Conservation (phyloP, 23 tunicate species). For the Ascidia mentula region DNA sequence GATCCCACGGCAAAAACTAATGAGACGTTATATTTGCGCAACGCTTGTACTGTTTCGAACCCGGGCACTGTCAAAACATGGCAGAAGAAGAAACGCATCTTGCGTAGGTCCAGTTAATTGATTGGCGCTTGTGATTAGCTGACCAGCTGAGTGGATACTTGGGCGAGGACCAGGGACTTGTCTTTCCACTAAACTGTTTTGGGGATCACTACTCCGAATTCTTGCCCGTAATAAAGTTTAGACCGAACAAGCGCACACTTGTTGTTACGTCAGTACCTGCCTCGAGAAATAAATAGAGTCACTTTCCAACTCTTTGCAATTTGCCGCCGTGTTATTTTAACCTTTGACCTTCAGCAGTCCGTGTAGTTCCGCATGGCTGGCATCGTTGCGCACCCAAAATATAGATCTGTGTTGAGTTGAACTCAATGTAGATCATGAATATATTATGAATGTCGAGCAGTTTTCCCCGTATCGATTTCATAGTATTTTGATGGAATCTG, state of each 20-base stretch:
- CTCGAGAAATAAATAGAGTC: background rate
- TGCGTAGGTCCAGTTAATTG: background rate
- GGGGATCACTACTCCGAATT: background rate
- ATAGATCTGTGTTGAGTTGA: too few relatives aligned
- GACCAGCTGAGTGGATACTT: slow-evolving; percentile 11
- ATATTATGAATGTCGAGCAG: background rate
- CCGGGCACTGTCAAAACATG: slow-evolving; percentile 2
- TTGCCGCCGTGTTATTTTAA: background rate
- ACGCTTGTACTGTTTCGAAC: too few relatives aligned
- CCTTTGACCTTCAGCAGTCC: background rate
- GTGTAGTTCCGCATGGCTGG: background rate
- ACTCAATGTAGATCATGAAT: background rate
- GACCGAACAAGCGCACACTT: background rate
- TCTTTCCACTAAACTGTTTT: background rate
- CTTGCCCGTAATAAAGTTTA: background rate
- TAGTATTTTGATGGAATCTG: background rate
- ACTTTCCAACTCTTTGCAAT: slow-evolving; percentile 2
- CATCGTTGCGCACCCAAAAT: background rate
- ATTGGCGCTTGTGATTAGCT: background rate
- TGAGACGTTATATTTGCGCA: background rate
- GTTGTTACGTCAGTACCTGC: background rate
- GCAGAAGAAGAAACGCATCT: background rate
- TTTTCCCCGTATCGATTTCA: background rate
- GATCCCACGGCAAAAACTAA: background rate
- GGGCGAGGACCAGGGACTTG: background rate